Percentiles rank a stretch among this genome's conserved stretches.
Conservation (phyloP, 2,888 invertebrate species). For the Euzophera pinguis region DNA sequence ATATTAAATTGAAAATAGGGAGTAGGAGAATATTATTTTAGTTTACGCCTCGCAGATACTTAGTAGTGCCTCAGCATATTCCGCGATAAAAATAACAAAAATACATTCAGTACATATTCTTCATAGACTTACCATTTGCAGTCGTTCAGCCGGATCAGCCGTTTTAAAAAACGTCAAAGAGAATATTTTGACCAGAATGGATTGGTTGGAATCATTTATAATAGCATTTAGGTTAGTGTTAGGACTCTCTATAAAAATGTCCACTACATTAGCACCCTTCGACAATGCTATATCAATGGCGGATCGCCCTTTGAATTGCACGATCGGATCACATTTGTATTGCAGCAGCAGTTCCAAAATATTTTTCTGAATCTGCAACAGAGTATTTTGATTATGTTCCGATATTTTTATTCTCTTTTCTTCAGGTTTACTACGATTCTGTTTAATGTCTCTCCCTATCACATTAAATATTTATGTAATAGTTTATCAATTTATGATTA, state of each 20-base stretch:
- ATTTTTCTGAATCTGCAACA: constrained; percentile 40
- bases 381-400: background rate
- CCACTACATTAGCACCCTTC: constrained; percentile 38
- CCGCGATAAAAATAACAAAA: too few relatives aligned
- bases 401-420: too few relatives aligned
- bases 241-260: constrained; percentile 49
- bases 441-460: too few relatives aligned
- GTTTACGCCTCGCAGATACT: too few relatives aligned
- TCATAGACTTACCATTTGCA: constrained; percentile 42
- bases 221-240: constrained; percentile 48
- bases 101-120: background rate
- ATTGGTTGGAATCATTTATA: constrained; percentile 55
- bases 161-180: constrained; percentile 41
- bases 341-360: constrained; percentile 50
- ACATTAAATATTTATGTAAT: too few relatives aligned
- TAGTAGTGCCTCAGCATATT: too few relatives aligned
- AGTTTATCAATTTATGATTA: constrained; percentile 23
- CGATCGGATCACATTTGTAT: constrained; percentile 42
- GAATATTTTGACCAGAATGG: constrained; percentile 57
- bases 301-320: constrained; percentile 49
- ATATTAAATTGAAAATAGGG: too few relatives aligned
- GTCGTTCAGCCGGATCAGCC: constrained; percentile 33
- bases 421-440: too few relatives aligned
- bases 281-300: constrained; percentile 49
- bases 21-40: too few relatives aligned